Conservation (phyloP, 2,888 invertebrate genomes). For the Drosophila mimica region DNA sequence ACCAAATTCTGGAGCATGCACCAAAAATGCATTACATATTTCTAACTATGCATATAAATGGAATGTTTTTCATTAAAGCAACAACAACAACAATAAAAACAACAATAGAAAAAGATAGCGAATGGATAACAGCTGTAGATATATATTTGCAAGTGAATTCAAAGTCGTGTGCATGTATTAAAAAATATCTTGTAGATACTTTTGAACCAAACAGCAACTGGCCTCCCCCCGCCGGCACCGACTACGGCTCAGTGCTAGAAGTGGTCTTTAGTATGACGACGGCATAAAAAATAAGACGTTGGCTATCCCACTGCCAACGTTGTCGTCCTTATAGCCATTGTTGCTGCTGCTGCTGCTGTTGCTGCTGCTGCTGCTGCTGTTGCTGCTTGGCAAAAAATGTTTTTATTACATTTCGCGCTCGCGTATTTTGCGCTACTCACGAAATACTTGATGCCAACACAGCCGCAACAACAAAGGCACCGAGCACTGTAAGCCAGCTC, state of each 20-base stretch:
- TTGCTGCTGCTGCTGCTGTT: constrained; percentile 17
- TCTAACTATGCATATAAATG: constrained; percentile 26
- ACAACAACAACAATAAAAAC: constrained; percentile 56
- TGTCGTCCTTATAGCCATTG: neutral
- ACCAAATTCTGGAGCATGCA: constrained; percentile 13
- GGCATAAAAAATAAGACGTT: constrained; percentile 67
- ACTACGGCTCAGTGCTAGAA: constrained; percentile 51
- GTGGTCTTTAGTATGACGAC: constrained; percentile 57
- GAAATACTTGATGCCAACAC: constrained; percentile 76
- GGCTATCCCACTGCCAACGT: constrained; percentile 38
- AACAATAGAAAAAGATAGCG: no score
- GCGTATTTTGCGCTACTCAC: constrained; percentile 79
- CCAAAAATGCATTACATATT: constrained; percentile 69
- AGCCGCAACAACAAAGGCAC: constrained; percentile 49
- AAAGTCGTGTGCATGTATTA: constrained; percentile 75
- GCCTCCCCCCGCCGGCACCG: neutral
- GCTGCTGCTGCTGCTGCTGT: neutral
- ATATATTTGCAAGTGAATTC: constrained; percentile 33
- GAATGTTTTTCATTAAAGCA: constrained; percentile 71
- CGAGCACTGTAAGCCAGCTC: constrained; percentile 48
- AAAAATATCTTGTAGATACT: constrained; percentile 81
- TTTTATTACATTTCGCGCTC: constrained; percentile 84
- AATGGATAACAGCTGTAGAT: constrained; percentile 47
- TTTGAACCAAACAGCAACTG: constrained; percentile 41
- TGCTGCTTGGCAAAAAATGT: constrained; percentile 77